A percentile compares a stretch with the other conserved stretches of the same genome.
These are phyloP conservation scores for Oxyruncus cristatus DNA, from an alignment of 2,113 vertebrate genomes.

Conservation along the genomic window DNA sequence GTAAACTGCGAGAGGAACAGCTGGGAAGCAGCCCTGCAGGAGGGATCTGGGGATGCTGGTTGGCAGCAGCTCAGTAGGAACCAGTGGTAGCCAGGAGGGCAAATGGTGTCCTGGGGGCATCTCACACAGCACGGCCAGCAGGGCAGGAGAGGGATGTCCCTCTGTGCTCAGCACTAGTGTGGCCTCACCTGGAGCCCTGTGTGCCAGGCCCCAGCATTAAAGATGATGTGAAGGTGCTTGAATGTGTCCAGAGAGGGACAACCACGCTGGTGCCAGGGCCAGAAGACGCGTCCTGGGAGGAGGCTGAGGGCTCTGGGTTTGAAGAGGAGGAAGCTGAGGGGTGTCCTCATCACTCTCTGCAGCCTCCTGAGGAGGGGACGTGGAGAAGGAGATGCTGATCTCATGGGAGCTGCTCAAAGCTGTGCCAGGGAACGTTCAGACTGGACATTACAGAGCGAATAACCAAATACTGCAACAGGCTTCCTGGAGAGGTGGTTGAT, in stretches of 20 bases:
- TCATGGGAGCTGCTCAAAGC: background rate
- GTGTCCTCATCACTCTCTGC: background rate
- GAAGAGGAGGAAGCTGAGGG: background rate
- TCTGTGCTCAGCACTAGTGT: background rate
- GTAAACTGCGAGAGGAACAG: background rate
- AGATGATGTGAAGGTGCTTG: background rate
- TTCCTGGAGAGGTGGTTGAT: background rate
- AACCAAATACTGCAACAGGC: background rate
- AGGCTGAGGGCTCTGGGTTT: background rate
- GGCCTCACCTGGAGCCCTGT: background rate
- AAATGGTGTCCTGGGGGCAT: background rate
- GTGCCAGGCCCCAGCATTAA: fast-evolving
- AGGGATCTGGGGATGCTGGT: background rate
- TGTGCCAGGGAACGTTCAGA: background rate
- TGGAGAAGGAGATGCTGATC: background rate
- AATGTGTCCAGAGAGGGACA: background rate
- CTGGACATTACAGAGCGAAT: no score
- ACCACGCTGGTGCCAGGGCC: background rate
- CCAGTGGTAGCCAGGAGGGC: background rate
- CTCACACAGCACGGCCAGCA: fast-evolving
- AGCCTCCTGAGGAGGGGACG: background rate
- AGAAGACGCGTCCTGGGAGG: background rate
- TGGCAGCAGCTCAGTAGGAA: background rate
- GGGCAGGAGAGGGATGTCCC: fast-evolving
- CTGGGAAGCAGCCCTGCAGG: background rate